A percentile compares a stretch with the other conserved stretches of the same genome.
Conservation (phyloP, 2,888 invertebrate species). For the Agrotis segetum region DNA sequence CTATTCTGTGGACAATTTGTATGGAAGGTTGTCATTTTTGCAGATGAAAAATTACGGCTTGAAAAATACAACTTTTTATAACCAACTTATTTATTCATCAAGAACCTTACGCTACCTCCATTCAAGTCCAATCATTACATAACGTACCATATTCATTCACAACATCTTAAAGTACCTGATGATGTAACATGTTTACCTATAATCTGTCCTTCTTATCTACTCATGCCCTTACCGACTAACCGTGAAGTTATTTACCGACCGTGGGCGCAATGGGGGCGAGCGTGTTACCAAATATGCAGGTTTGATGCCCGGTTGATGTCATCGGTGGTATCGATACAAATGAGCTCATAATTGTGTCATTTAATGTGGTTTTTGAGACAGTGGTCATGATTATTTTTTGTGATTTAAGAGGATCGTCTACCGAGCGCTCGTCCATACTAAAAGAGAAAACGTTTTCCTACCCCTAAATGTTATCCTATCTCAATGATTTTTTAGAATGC, state of each 20-base stretch:
- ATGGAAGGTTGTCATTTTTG: not conserved
- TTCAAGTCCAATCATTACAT: constrained; percentile 23
- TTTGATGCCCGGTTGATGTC: constrained; percentile 74
- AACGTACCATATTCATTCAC: constrained; percentile 28
- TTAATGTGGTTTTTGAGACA: constrained; percentile 16
- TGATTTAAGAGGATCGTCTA: too few species aligned
- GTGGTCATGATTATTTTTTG: constrained; percentile 1
- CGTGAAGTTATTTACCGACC: constrained; percentile 61
- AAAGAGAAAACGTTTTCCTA: too few species aligned
- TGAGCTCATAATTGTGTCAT: constrained; percentile 64
- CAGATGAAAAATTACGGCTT: not conserved
- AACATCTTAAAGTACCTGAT: constrained; percentile 13
- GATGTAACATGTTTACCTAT: constrained; percentile 46
- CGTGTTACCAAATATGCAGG: constrained; percentile 71
- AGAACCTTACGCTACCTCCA: constrained; percentile 1
- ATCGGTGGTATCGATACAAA: constrained; percentile 63
- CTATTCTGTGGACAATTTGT: not conserved
- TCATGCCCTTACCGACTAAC: constrained; percentile 60
- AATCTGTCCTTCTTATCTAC: constrained; percentile 55
- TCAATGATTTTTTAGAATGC: too few species aligned
- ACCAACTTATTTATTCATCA: not conserved
- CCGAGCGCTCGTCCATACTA: too few species aligned
- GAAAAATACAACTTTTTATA: not conserved
- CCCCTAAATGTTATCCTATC: too few species aligned
- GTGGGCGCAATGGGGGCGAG: constrained; percentile 67